Percentiles rank a stretch among this genome's conserved stretches.
phyloP scores from a whole-genome alignment of 2,797 vertebrate species.

The Halcyon badia region DNA sequence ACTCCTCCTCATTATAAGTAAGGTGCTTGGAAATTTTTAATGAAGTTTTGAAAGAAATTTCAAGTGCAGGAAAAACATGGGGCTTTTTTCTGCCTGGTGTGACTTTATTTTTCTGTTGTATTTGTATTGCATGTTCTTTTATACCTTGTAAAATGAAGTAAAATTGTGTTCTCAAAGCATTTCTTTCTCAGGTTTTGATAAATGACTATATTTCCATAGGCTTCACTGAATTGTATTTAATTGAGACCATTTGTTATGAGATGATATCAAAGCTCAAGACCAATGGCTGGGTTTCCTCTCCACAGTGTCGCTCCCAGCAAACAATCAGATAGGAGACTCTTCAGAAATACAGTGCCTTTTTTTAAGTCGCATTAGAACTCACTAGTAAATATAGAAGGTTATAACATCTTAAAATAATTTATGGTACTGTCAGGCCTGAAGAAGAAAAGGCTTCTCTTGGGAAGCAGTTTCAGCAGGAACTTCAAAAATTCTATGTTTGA shows the following conservation, averaged over 20 bases:
- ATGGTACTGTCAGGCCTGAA: constrained; percentile 64
- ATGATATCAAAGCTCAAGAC: constrained; percentile 3
- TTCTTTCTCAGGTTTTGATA: constrained; percentile 29
- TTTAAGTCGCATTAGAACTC: constrained; percentile 65
- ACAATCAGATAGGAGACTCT: constrained; percentile 21
- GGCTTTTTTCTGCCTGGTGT: neutral
- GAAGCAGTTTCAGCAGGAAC: constrained; percentile 59
- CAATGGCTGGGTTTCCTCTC: constrained; percentile 14
- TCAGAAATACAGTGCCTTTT: neutral
- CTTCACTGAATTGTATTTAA: constrained; percentile 54
- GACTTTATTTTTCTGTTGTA: neutral
- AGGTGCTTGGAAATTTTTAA: neutral
- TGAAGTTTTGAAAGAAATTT: neutral
- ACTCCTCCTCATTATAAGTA: neutral
- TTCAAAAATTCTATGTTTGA: constrained; percentile 69
- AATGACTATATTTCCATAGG: constrained; percentile 35
- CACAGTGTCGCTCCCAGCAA: neutral
- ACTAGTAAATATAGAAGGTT: constrained; percentile 63
- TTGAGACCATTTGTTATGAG: constrained; percentile 56
- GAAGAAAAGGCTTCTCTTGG: constrained; percentile 68
- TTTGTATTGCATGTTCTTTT: neutral
- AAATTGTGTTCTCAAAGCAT: constrained; percentile 6
- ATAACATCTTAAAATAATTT: constrained; percentile 74
- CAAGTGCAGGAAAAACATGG: neutral
- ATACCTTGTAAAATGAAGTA: neutral